Evolutionary conservation across 2,888 invertebrate genomes (phyloP), one percentile per base, ranked within the genome.

Genomic region (Diplazon laetatorius): DNA sequence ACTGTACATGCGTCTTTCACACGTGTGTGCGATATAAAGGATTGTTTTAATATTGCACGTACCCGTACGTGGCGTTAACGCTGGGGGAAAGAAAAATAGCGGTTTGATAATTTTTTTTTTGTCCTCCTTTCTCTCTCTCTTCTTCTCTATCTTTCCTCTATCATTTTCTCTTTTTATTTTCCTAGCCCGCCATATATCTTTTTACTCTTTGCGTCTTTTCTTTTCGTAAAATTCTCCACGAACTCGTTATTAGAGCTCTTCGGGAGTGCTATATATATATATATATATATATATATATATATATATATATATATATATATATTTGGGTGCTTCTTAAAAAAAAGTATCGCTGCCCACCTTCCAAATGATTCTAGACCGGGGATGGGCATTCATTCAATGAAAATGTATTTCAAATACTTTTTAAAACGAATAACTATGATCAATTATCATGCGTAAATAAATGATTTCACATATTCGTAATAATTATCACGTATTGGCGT

Each of bases 231-330:
- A 39, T 42, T 25, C 18, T 46, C 63, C 48, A 39, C 22, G 39
- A 63, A 63, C 69, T 69, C 73, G 68, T 73, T 77, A 77, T 77
- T 72, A 77, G 72, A 39, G 44, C 72, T 69, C 50, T 73, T 78
- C 48, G 50, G 72, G 14, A 30, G 44, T 62, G 22, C 63, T 22
- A 30, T 35, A 60, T 68, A 50, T 60, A 68, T 74, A 25, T 30
- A 42, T 62, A 37, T 57, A 57, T 50, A 50, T 18, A 8, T 50
- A 50, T 50, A 50, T 20, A 20, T 35, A 14, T 35, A 16, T n/a
- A n/a, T n/a, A n/a, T n/a, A n/a, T n/a, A n/a, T n/a, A n/a, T n/a
- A n/a, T n/a, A n/a, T n/a, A n/a, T n/a, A n/a, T n/a, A n/a, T n/a
- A n/a, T n/a, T n/a, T n/a, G n/a, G n/a, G n/a, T n/a, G n/a, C n/a